These are phyloP conservation scores for Ochotona princeps DNA, from an alignment of 2,113 vertebrate species.

Conservation along the genomic window DNA sequence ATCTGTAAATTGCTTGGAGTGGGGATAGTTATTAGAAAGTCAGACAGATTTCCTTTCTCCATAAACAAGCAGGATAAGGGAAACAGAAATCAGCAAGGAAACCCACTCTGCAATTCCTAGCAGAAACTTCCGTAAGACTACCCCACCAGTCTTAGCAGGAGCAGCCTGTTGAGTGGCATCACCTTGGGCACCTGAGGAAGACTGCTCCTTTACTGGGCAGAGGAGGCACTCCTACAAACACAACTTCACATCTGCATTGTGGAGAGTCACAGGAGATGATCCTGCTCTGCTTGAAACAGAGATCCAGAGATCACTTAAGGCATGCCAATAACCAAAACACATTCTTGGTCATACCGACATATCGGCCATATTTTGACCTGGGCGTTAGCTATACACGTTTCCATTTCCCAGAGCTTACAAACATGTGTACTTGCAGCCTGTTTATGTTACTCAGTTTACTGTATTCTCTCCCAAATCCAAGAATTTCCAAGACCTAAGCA, in stretches of 20 bases:
- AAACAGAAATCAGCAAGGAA: background rate
- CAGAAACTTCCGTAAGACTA: background rate
- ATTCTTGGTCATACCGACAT: background rate
- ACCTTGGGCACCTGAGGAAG: background rate
- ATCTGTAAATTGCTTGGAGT: background rate
- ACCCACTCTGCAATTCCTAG: background rate
- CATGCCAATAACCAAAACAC: background rate
- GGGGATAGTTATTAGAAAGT: background rate
- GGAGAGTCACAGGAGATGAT: too few species aligned
- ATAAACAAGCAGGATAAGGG: background rate
- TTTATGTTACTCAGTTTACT: constrained; percentile 13
- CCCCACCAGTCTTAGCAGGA: too few species aligned
- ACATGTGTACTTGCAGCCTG: background rate
- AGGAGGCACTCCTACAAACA: background rate
- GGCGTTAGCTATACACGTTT: background rate
- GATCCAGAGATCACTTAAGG: background rate
- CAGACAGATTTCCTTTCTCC: background rate
- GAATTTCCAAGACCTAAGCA: background rate
- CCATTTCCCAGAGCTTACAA: background rate
- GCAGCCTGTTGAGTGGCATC: background rate
- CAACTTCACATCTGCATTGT: background rate
- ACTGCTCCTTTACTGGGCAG: background rate
- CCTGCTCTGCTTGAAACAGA: background rate
- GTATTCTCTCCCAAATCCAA: background rate
- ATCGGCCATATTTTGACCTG: background rate